Evolutionary conservation across 23 tunicate species (phyloP).

Genomic region (Diplosoma virens): DNA sequence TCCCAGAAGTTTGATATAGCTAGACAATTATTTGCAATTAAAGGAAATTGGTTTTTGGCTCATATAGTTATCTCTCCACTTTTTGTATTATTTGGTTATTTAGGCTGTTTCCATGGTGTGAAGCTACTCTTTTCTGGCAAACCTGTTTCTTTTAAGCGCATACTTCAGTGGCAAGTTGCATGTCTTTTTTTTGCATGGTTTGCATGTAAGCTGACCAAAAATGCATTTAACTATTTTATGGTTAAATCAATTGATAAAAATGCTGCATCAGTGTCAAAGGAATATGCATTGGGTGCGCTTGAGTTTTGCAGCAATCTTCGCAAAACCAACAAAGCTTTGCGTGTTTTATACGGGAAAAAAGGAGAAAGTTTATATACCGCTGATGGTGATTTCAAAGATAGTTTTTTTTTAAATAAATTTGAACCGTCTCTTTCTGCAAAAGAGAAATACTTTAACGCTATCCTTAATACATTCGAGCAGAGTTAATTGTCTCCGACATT

Average conservation of each 20-base stretch:
- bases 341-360: slow-evolving; percentile 63
- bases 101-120: slow-evolving; percentile 36
- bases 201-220: slow-evolving; percentile 53
- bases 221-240: slow-evolving; percentile 25
- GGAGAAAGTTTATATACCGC: slow-evolving; percentile 64
- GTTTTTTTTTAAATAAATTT: slow-evolving; percentile 38
- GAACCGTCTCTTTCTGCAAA: slow-evolving; percentile 47
- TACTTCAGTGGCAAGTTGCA: slow-evolving; percentile 20
- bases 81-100: slow-evolving; percentile 61
- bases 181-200: slow-evolving; percentile 36
- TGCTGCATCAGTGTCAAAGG: slow-evolving; percentile 69
- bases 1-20: slow-evolving; percentile 83
- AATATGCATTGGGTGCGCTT: slow-evolving; percentile 70
- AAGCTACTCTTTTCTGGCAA: slow-evolving; percentile 28
- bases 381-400: slow-evolving; percentile 49
- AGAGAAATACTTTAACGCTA: slow-evolving; percentile 12
- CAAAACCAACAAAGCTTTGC: slow-evolving; percentile 37
- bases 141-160: slow-evolving; percentile 5
- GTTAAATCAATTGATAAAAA: slow-evolving; percentile 37
- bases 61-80: slow-evolving; percentile 43
- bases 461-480: not conserved
- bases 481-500: too few species aligned
- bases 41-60: slow-evolving; percentile 73
- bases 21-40: slow-evolving; percentile 39
- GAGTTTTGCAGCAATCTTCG: slow-evolving; percentile 57